phyloP scores from a whole-genome alignment of 2,888 invertebrate genomes.

The Meta bourneti region DNA sequence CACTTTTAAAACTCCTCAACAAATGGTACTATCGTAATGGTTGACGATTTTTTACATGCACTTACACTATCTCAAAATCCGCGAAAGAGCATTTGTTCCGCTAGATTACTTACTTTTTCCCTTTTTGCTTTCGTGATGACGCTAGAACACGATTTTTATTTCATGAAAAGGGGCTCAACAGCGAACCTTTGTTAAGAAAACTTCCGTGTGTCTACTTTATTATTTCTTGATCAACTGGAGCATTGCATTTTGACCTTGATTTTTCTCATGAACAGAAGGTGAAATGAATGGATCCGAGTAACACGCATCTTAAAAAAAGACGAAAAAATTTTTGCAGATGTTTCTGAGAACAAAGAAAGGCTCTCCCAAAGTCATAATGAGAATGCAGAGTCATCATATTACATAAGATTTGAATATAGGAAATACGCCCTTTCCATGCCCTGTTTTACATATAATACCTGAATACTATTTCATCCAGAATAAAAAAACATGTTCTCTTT shows the following conservation, averaged over 20 bases:
- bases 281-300: constrained; percentile 11
- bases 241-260: constrained; percentile 68
- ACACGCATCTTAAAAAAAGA: constrained; percentile 13
- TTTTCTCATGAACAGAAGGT: constrained; percentile 33
- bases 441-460: too few species aligned
- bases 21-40: constrained; percentile 25
- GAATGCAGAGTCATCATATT: not conserved
- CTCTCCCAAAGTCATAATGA: not conserved
- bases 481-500: too few species aligned
- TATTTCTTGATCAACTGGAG: constrained; percentile 62
- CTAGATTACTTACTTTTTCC: not conserved
- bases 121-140: constrained; percentile 39
- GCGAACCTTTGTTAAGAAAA: constrained; percentile 41
- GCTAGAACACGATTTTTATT: constrained; percentile 33
- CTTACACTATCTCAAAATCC: not conserved
- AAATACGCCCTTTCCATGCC: too few species aligned
- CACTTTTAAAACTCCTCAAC: constrained; percentile 12
- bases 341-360: not conserved
- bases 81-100: constrained; percentile 45
- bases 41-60: constrained; percentile 32
- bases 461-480: too few species aligned
- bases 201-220: constrained; percentile 58
- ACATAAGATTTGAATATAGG: too few species aligned
- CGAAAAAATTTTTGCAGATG: not conserved
- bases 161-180: not conserved